Conservation (phyloP, 1,140 invertebrate species). For the Drosophila punjabiensis region DNA sequence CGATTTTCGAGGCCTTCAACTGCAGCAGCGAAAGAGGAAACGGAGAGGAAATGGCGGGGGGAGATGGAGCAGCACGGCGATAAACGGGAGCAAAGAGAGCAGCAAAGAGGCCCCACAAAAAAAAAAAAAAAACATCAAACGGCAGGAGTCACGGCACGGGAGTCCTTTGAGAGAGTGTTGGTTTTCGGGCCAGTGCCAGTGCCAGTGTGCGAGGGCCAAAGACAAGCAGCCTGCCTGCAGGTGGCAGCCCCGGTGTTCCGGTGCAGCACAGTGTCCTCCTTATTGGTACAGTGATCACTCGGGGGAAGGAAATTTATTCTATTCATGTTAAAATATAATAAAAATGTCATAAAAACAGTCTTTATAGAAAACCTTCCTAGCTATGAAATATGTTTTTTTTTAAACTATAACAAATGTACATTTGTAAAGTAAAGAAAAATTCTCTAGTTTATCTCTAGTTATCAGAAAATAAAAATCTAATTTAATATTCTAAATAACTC, state of each 20-base stretch:
- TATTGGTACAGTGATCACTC: slow-evolving; percentile 21
- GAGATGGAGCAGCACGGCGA: slow-evolving; percentile 4
- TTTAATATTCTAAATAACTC: too few species aligned
- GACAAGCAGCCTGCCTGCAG: slow-evolving; percentile 65
- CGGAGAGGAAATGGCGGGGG: not conserved
- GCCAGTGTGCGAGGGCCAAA: slow-evolving; percentile 14
- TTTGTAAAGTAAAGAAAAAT: not conserved
- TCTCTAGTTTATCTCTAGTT: not conserved
- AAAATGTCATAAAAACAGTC: too few species aligned
- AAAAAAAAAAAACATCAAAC: slow-evolving; percentile 26
- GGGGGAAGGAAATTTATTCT: not conserved
- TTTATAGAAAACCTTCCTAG: not conserved
- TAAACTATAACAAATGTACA: too few species aligned
- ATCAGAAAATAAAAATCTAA: not conserved
- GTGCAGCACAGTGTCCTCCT: slow-evolving; percentile 30
- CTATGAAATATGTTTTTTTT: too few species aligned
- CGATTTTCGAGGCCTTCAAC: slow-evolving; percentile 39
- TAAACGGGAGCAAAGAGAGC: slow-evolving; percentile 47
- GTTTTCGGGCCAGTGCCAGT: slow-evolving; percentile 11
- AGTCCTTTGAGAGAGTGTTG: slow-evolving; percentile 27
- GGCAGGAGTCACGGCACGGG: slow-evolving; percentile 25
- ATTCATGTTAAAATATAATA: not conserved
- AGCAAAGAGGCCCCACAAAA: slow-evolving; percentile 16
- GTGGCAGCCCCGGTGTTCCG: slow-evolving; percentile 54
- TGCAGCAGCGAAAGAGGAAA: slow-evolving; percentile 22